Evolutionary conservation across 2,888 invertebrate genomes (phyloP).

Genomic region (Synergus laeviventris): DNA sequence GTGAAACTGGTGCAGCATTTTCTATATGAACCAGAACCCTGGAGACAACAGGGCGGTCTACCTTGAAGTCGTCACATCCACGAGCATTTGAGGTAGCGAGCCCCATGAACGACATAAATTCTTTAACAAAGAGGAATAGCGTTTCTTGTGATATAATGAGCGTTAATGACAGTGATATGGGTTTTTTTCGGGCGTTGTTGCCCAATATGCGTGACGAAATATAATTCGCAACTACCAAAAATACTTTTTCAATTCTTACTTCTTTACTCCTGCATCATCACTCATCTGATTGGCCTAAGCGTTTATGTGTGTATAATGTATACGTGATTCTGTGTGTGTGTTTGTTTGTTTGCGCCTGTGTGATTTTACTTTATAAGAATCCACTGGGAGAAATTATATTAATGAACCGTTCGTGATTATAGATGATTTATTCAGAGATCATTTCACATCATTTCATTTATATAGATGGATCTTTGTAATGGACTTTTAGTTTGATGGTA

Average conservation of each 20-base stretch:
- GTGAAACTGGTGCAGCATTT: slow-evolving; percentile 10
- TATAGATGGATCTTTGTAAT: slow-evolving; percentile 4
- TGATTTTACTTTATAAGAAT: not conserved
- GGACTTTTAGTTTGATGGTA: not conserved
- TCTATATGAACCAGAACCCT: slow-evolving; percentile 12
- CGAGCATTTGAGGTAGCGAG: not conserved
- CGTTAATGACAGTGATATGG: slow-evolving; percentile 25
- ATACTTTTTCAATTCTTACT: not conserved
- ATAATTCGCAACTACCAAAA: not conserved
- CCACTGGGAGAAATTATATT: not conserved
- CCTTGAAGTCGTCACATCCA: slow-evolving; percentile 32
- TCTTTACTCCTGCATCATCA: not conserved
- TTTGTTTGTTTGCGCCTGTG: not conserved
- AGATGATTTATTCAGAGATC: slow-evolving; percentile 18
- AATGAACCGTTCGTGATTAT: slow-evolving; percentile 5
- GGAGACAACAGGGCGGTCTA: slow-evolving; percentile 4
- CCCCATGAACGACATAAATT: slow-evolving; percentile 22
- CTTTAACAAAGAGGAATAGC: not conserved
- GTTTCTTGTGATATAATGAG: not conserved
- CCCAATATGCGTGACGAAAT: slow-evolving; percentile 8
- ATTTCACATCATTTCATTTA: not conserved
- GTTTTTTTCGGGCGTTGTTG: not conserved
- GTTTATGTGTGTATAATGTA: not conserved
- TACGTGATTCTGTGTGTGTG: too few species aligned
- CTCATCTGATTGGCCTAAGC: not conserved